Conservation (phyloP, 2,113 vertebrate species). For the Corynorhinus townsendii region DNA sequence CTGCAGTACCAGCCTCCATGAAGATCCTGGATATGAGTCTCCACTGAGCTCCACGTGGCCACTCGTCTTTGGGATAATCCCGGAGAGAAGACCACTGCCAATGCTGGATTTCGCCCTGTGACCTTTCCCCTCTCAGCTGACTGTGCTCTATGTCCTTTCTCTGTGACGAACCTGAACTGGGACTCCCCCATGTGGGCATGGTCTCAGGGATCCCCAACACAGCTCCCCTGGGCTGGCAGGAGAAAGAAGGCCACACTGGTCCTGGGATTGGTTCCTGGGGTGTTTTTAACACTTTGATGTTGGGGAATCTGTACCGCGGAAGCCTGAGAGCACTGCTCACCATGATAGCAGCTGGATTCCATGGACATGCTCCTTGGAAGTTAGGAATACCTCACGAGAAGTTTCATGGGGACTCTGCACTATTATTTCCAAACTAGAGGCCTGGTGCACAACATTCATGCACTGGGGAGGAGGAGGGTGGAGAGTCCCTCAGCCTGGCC, state of each 20-base stretch:
- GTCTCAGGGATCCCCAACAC: neutral
- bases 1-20: accelerated
- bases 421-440: neutral
- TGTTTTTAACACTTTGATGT: neutral
- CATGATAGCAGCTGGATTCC: no score
- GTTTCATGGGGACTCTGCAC: neutral
- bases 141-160: accelerated
- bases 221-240: neutral
- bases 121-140: neutral
- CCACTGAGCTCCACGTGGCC: accelerated
- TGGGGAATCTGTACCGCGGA: accelerated
- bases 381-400: accelerated
- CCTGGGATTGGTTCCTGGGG: neutral
- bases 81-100: neutral
- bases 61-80: no score
- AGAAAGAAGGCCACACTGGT: neutral
- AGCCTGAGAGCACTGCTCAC: neutral
- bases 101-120: accelerated
- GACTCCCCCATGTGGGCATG: accelerated
- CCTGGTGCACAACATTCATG: no score
- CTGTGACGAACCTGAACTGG: neutral
- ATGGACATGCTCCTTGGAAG: accelerated
- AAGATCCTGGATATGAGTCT: neutral
- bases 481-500: no score
- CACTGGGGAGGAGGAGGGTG: no score